Percentiles rank a stretch among this genome's conserved stretches.
These are phyloP conservation scores for Linnaemya vulpina DNA, from an alignment of 2,888 invertebrate genomes.

Conservation along the genomic window DNA sequence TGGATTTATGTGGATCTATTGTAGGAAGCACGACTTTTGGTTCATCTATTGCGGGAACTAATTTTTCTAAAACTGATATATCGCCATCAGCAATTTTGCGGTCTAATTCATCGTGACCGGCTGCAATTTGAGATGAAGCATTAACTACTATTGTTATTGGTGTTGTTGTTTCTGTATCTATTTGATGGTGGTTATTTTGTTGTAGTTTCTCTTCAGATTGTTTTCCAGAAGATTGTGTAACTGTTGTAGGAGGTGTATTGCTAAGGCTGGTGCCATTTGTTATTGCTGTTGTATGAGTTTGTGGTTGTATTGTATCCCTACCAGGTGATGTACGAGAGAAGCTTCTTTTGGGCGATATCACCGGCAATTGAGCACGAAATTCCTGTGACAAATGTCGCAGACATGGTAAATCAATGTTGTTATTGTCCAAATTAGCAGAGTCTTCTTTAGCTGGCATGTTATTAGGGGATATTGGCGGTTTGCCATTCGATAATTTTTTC, in stretches of 20 bases:
- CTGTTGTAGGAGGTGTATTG: slow-evolving; percentile 37
- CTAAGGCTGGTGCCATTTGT: slow-evolving; percentile 46
- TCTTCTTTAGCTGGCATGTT: slow-evolving; percentile 54
- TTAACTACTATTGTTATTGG: slow-evolving; percentile 19
- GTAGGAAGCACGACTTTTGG: slow-evolving; percentile 57
- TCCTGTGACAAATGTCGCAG: slow-evolving; percentile 92
- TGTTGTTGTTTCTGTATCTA: slow-evolving; percentile 24
- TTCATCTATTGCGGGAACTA: slow-evolving; percentile 46
- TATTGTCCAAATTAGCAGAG: slow-evolving; percentile 67
- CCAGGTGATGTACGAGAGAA: slow-evolving; percentile 61
- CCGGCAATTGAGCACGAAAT: slow-evolving; percentile 91
- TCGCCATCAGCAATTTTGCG: slow-evolving; percentile 67
- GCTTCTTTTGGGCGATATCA: slow-evolving; percentile 84
- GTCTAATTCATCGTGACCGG: slow-evolving; percentile 76
- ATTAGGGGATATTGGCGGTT: slow-evolving; percentile 65
- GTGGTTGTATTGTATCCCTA: slow-evolving; percentile 62
- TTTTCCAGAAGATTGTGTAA: slow-evolving; percentile 28
- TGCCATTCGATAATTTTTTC: slow-evolving; percentile 74
- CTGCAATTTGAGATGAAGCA: slow-evolving; percentile 31
- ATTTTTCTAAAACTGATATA: slow-evolving; percentile 47
- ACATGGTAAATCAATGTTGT: slow-evolving; percentile 86
- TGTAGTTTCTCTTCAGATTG: slow-evolving; percentile 34
- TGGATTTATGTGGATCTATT: slow-evolving; percentile 45
- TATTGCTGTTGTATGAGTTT: slow-evolving; percentile 53
- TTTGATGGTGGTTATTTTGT: slow-evolving; percentile 39